Conservation (phyloP, 2,888 invertebrate genomes). For the Apomyelois bistriatella region DNA sequence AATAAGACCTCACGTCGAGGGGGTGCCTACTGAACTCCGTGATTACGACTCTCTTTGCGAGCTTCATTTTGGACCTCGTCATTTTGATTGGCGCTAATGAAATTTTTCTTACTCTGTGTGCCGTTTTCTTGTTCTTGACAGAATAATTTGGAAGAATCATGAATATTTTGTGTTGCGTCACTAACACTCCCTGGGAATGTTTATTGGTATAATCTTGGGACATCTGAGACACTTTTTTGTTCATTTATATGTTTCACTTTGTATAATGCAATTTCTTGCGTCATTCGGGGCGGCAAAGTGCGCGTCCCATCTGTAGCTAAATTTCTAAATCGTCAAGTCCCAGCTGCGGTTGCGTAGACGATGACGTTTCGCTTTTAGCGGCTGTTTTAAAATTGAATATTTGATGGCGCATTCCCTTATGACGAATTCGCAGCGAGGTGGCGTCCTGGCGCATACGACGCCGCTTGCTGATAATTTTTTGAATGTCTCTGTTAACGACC, state of each 20-base stretch:
- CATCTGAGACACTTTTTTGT: conserved; percentile 65
- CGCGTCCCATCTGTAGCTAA: conserved; percentile 76
- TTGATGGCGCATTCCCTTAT: conserved; percentile 77
- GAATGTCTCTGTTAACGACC: conserved; percentile 62
- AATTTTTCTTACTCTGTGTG: conserved; percentile 75
- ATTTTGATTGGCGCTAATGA: conserved; percentile 81
- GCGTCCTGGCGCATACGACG: conserved; percentile 41
- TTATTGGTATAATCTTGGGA: conserved; percentile 60
- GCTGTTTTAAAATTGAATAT: conserved; percentile 80
- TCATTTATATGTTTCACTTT: conserved; percentile 73
- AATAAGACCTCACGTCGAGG: conserved; percentile 80
- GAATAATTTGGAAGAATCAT: conserved; percentile 67
- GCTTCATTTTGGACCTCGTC: conserved; percentile 79
- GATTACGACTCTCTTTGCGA: conserved; percentile 78
- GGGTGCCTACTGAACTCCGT: conserved; percentile 75
- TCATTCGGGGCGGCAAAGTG: conserved; percentile 60
- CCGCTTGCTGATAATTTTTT: conserved; percentile 65
- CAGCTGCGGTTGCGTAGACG: conserved; percentile 73
- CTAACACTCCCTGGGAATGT: conserved; percentile 62
- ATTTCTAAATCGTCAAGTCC: conserved; percentile 75
- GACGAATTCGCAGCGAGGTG: conserved; percentile 66
- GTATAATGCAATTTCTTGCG: conserved; percentile 76
- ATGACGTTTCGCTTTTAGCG: conserved; percentile 80
- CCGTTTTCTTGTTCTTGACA: conserved; percentile 77
- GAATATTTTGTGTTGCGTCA: conserved; percentile 62